Evolutionary conservation across 2,888 invertebrate species (phyloP).

Genomic region (Galeopsomyia nigrocyanea): DNA sequence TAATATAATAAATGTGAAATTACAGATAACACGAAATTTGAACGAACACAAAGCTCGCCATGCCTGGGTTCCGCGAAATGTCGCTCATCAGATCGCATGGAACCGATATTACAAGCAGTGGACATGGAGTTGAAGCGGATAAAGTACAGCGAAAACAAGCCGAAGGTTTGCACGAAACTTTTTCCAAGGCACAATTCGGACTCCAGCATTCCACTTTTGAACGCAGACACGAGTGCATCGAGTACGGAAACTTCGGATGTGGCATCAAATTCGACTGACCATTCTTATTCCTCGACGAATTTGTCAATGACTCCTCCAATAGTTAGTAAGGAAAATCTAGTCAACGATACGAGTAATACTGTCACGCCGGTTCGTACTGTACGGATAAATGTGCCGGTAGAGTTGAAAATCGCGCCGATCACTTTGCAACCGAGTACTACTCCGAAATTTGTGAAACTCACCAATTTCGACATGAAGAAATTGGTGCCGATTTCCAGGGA

Average conservation of each 20-base stretch:
- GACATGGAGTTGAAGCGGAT: slow-evolving; percentile 74
- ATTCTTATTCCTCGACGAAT: slow-evolving; percentile 10
- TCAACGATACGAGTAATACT: slow-evolving; percentile 41
- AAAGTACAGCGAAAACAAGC: slow-evolving; percentile 62
- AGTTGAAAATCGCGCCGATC: slow-evolving; percentile 50
- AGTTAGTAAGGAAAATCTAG: slow-evolving; percentile 55
- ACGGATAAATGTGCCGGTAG: slow-evolving; percentile 46
- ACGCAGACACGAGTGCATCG: slow-evolving; percentile 3
- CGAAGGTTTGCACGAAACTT: slow-evolving; percentile 56
- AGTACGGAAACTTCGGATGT: slow-evolving; percentile 4
- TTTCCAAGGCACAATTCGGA: slow-evolving; percentile 56
- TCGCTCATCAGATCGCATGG: slow-evolving; percentile 71
- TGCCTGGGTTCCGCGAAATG: slow-evolving; percentile 68
- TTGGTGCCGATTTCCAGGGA: slow-evolving; percentile 55
- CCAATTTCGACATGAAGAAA: slow-evolving; percentile 56
- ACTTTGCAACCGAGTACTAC: slow-evolving; percentile 47
- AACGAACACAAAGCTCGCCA: slow-evolving; percentile 64
- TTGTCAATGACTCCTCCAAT: slow-evolving; percentile 44
- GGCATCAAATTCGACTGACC: slow-evolving; percentile 29
- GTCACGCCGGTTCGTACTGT: slow-evolving; percentile 38
- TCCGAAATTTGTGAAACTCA: slow-evolving; percentile 54
- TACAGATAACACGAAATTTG: slow-evolving; percentile 51
- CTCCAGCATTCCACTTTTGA: slow-evolving; percentile 49
- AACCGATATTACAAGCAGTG: slow-evolving; percentile 73
- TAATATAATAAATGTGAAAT: slow-evolving; percentile 15